Base-by-base conservation (phyloP, 2,797 vertebrate species). In the Hipposideros larvatus region DNA sequence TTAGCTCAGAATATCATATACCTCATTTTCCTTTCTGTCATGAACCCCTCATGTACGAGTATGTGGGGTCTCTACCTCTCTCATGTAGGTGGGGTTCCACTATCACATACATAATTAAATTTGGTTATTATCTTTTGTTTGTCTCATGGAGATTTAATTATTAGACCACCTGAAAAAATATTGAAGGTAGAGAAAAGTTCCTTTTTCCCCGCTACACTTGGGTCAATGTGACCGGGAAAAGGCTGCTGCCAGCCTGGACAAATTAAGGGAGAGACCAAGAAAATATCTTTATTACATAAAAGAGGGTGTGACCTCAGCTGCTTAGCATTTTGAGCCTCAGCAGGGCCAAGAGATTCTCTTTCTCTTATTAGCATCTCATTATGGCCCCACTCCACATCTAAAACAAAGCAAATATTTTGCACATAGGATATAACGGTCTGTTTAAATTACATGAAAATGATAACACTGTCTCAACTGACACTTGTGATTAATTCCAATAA, bases 321-420 rank as follows among this genome's bases (percentile, higher is more conserved):
- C 70, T 91, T 61, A 82, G 51, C 59, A 90, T 31, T 37, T n/a
- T 31, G 74, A 93, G 57, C 22, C 65, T 74, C 26, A 13, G 71
- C 3, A 87, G 87, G 18, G 37, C 55, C 75, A 77, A 73, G 89
- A 73, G 48, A 95, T 48, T 80, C 48, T 91, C 68, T 79, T 82
- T 78, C 41, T 71, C 86, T 91, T 71, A 89, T 66, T 83, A 95
- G 51, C 68, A 94, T 90, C 74, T 91, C 90, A 70, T 91, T 95
- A 91, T 87, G 91, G 85, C 68, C 82, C 83, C 83, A 68, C 7
- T 96, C 41, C 88, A 65, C 21, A 75, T 26, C 73, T 37, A 68
- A 82, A 97, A 90, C 53, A 96, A 97, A 94, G 93, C 26, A 95
- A 97, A 78, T 55, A 31, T 31, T 98, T 87, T 78, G 43, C 78